Conservation (phyloP, 2,797 vertebrate genomes). For the Tiaroga cobitis region DNA sequence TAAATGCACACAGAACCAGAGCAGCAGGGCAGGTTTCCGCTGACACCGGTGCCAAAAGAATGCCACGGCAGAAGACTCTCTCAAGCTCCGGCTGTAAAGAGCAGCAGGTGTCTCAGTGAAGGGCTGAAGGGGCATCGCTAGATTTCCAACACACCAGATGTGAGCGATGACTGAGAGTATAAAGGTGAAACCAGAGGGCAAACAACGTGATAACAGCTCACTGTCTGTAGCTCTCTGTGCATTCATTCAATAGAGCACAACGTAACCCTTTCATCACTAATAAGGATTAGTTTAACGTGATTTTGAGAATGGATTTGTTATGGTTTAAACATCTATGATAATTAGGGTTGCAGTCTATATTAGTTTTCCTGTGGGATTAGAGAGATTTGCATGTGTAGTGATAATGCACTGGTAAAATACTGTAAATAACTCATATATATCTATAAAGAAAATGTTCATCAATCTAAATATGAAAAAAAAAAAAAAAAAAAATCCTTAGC, state of each 20-base stretch:
- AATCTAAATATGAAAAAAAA: constrained; percentile 3
- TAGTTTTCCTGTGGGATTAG: constrained; percentile 1
- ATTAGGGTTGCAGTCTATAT: no score
- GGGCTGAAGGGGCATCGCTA: constrained; percentile 21
- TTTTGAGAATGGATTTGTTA: not conserved
- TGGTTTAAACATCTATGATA: constrained; percentile 13
- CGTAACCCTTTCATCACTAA: constrained; percentile 12
- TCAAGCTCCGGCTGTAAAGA: constrained; percentile 34
- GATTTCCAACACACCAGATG: constrained; percentile 38
- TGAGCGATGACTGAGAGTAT: constrained; percentile 12
- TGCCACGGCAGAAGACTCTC: constrained; percentile 7
- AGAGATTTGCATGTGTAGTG: not conserved
- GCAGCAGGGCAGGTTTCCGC: constrained; percentile 9
- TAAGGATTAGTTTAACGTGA: constrained; percentile 11
- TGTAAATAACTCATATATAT: not conserved
- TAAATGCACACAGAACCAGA: not conserved
- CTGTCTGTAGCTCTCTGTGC: not conserved
- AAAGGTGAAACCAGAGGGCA: constrained; percentile 24
- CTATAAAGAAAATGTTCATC: not conserved
- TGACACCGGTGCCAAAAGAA: constrained; percentile 25
- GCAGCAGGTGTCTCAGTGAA: constrained; percentile 36
- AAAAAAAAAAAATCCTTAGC: no score
- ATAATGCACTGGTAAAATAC: not conserved
- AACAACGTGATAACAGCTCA: constrained; percentile 19
- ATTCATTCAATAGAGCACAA: constrained; percentile 19